Percentiles rank a stretch among this genome's conserved stretches.
Evolutionary conservation across 2,888 invertebrate genomes (phyloP).

Genomic region (Belgica antarctica): DNA sequence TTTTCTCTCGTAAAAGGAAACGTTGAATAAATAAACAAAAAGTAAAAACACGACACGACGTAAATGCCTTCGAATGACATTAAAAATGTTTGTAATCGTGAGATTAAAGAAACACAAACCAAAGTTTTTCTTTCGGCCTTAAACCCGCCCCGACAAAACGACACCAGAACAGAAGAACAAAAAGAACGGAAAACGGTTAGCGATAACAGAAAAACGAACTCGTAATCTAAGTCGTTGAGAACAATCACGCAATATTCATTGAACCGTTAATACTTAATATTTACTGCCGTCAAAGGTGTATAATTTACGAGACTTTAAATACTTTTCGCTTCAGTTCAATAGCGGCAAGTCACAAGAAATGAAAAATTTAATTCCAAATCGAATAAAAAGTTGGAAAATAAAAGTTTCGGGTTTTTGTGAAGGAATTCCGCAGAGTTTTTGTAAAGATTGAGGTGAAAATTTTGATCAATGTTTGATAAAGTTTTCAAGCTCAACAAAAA

Average conservation of each 20-base stretch:
- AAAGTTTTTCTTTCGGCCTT: background rate
- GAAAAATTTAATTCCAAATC: too few species aligned
- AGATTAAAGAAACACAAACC: slow-evolving; percentile 34
- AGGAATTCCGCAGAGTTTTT: too few species aligned
- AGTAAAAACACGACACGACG: background rate
- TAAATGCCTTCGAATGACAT: slow-evolving; percentile 28
- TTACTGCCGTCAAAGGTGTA: slow-evolving; percentile 25
- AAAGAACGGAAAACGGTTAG: background rate
- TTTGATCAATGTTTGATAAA: too few species aligned
- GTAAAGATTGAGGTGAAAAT: too few species aligned
- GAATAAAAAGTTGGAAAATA: too few species aligned
- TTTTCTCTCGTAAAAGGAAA: slow-evolving; percentile 1
- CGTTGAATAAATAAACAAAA: slow-evolving; percentile 26
- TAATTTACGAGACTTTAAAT: slow-evolving; percentile 34
- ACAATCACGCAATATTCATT: slow-evolving; percentile 43
- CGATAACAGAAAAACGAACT: slow-evolving; percentile 18
- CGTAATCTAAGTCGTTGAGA: background rate
- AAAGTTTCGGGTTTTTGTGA: too few species aligned
- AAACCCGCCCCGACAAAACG: too few species aligned
- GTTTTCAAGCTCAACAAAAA: too few species aligned
- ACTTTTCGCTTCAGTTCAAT: background rate
- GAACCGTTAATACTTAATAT: slow-evolving; percentile 43
- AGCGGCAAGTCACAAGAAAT: too few species aligned
- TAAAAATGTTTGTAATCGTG: slow-evolving; percentile 43
- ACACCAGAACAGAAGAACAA: slow-evolving; percentile 7